Conservation (phyloP, 2,888 invertebrate genomes). For the Volucella zonaria region DNA sequence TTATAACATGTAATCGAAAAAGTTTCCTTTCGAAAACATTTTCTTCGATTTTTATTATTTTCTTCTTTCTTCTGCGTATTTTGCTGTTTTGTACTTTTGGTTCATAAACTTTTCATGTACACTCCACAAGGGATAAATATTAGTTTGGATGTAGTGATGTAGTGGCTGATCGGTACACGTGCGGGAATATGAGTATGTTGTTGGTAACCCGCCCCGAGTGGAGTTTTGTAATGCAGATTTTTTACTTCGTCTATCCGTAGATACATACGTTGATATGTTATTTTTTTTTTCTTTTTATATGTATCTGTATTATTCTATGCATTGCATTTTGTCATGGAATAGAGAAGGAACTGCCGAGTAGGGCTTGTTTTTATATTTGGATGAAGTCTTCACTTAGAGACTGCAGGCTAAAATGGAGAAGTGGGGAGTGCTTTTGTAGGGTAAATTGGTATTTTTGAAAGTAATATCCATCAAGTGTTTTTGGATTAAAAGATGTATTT, state of each 20-base stretch:
- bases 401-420: too few relatives aligned
- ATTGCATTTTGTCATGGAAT: too few relatives aligned
- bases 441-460: too few relatives aligned
- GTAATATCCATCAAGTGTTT: too few relatives aligned
- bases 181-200: too few relatives aligned
- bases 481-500: too few relatives aligned
- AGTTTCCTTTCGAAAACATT: constrained; percentile 68
- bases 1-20: constrained; percentile 71
- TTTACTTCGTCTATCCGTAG: constrained; percentile 23
- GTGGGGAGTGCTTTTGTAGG: too few relatives aligned
- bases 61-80: not conserved
- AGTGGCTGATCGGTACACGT: constrained; percentile 27
- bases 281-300: not conserved
- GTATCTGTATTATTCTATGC: too few relatives aligned
- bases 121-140: constrained; percentile 40
- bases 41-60: constrained; percentile 37
- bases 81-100: constrained; percentile 27
- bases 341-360: too few relatives aligned
- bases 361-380: too few relatives aligned
- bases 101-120: constrained; percentile 44
- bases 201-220: constrained; percentile 22
- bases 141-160: constrained; percentile 22
- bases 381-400: too few relatives aligned
- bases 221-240: constrained; percentile 42
- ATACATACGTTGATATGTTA: not conserved